Conservation (phyloP, 2,888 invertebrate genomes). For the Agrochola litura region DNA sequence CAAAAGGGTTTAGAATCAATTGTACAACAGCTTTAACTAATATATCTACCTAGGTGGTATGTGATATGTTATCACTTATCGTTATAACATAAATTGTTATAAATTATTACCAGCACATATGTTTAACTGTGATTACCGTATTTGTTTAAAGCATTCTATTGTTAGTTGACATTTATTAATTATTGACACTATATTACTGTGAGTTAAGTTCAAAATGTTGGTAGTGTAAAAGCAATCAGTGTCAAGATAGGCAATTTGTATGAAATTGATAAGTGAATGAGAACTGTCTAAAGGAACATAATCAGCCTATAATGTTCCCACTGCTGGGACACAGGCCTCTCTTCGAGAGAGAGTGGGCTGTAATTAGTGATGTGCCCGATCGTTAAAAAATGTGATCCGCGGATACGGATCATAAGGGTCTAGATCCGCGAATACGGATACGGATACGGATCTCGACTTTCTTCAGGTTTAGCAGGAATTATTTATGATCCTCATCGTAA, state of each 20-base stretch:
- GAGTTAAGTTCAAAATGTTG: background rate
- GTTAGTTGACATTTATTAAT: conserved; percentile 2
- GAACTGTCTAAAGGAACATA: background rate
- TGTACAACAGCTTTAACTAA: background rate
- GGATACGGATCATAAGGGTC: no score
- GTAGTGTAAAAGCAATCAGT: background rate
- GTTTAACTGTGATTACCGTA: conserved; percentile 5
- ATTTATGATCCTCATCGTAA: no score
- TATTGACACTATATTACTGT: background rate
- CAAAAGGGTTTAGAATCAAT: background rate
- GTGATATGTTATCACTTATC: conserved; percentile 29
- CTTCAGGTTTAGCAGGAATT: no score
- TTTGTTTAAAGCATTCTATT: conserved; percentile 22
- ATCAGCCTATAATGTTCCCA: no score
- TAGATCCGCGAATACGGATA: no score
- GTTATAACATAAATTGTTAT: conserved; percentile 33
- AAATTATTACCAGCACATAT: conserved; percentile 17
- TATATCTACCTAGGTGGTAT: background rate
- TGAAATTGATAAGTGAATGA: background rate
- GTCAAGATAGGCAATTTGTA: background rate
- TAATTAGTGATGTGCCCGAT: no score
- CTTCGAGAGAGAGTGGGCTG: no score
- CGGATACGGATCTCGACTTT: no score
- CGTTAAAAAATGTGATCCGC: no score
- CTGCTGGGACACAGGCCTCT: no score